A percentile compares a stretch with the other conserved stretches of the same genome.
Conservation (phyloP, 2,888 invertebrate genomes). For the Tipula vernalis region DNA sequence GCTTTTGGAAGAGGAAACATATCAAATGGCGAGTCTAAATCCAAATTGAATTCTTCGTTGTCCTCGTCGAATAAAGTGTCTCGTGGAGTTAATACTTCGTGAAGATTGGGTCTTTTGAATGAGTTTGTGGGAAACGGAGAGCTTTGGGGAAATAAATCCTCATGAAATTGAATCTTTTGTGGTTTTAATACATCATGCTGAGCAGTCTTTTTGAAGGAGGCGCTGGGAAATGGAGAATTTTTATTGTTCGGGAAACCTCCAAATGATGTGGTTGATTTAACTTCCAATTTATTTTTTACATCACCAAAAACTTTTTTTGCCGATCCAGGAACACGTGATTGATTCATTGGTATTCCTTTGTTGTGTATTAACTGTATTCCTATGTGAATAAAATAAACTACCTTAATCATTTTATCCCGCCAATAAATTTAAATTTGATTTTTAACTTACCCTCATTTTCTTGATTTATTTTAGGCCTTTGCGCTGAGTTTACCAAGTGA, state of each 20-base stretch:
- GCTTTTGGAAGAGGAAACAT: background rate
- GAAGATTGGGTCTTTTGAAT: background rate
- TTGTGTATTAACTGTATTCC: background rate
- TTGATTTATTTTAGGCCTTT: background rate
- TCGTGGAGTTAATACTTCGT: background rate
- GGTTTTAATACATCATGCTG: background rate
- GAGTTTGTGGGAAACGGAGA: background rate
- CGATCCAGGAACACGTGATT: background rate
- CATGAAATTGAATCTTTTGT: background rate
- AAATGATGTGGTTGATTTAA: background rate
- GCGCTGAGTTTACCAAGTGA: background rate
- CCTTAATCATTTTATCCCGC: no score
- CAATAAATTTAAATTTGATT: background rate
- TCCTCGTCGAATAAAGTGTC: background rate
- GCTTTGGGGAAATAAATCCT: background rate
- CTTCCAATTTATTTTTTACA: background rate
- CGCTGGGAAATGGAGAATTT: background rate
- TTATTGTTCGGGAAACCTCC: background rate
- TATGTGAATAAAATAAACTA: background rate
- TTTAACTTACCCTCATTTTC: conserved; percentile 5
- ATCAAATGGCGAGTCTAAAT: background rate
- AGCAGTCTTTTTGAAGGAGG: background rate
- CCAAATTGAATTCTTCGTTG: background rate
- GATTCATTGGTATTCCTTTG: background rate
- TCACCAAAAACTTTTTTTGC: background rate